A percentile compares a stretch with the other conserved stretches of the same genome.
These are phyloP conservation scores for Myotis planiceps DNA, from an alignment of 2,797 vertebrate species.

Conservation along the genomic window DNA sequence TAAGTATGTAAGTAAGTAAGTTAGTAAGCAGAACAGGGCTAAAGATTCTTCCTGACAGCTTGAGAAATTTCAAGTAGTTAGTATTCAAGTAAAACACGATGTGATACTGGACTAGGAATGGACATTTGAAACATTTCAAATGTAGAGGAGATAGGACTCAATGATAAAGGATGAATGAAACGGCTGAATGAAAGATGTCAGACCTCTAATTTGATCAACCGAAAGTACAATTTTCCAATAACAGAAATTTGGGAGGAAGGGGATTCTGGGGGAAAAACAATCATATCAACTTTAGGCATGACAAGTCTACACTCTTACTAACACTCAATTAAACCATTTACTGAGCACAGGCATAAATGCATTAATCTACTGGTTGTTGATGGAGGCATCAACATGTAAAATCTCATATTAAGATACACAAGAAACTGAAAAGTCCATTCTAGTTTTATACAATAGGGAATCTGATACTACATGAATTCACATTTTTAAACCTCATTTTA, in stretches of 20 bases:
- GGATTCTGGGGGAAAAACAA: not conserved
- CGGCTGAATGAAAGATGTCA: not conserved
- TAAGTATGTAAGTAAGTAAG: not conserved
- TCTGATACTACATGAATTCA: not conserved
- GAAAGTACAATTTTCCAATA: conserved; percentile 8
- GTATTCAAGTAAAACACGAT: conserved; percentile 4
- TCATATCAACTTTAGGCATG: not conserved
- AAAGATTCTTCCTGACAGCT: not conserved
- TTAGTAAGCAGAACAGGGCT: not conserved
- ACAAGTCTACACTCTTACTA: not conserved
- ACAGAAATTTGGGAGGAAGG: not conserved
- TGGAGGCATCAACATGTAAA: conserved; percentile 1
- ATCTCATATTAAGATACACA: conserved; percentile 4
- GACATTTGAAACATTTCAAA: conserved; percentile 47
- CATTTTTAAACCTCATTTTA: conserved; percentile 41
- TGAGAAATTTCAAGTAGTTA: not conserved
- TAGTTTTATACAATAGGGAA: not conserved
- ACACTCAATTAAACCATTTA: conserved; percentile 12
- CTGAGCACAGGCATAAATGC: not conserved
- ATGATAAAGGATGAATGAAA: conserved; percentile 28
- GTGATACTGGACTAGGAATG: not conserved
- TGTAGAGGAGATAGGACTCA: conserved; percentile 1
- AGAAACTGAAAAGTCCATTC: conserved; percentile 22
- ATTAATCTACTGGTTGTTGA: conserved; percentile 37
- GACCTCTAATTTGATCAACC: not conserved